phyloP scores from a whole-genome alignment of 2,797 vertebrate species.

The Falco rusticolus region DNA sequence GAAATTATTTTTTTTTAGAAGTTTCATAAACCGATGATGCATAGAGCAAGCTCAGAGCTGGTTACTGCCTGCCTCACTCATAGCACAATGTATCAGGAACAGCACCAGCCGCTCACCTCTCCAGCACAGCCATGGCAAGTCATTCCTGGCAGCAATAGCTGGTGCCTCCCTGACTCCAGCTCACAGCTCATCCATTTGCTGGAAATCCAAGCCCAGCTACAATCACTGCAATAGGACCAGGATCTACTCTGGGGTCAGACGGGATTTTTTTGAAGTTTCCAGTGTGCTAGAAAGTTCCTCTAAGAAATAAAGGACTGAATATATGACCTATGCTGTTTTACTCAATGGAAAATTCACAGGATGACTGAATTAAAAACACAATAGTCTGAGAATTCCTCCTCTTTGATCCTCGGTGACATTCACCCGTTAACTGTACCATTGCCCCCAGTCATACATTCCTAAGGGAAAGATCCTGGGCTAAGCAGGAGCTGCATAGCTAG shows the following conservation, averaged over 20 bases:
- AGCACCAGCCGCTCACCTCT: accelerated
- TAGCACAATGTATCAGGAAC: neutral
- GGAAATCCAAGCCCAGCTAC: neutral
- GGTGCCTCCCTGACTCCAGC: neutral
- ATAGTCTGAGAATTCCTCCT: neutral
- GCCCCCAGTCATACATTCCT: too few species aligned
- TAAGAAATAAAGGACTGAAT: neutral
- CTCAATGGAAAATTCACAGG: neutral
- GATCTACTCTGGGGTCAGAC: neutral
- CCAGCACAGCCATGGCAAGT: accelerated
- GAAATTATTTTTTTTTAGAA: neutral
- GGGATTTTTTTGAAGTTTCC: neutral
- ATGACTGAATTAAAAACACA: neutral
- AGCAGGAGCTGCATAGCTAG: neutral
- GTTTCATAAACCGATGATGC: neutral
- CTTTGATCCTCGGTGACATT: neutral
- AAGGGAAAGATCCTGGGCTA: neutral
- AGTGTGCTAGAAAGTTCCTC: neutral
- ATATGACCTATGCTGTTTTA: neutral
- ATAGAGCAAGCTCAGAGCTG: neutral
- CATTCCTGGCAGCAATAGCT: neutral
- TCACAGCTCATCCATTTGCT: neutral
- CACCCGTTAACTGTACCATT: neutral
- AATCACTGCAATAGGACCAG: neutral
- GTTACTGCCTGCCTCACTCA: neutral